These are phyloP conservation scores for Gracilinanus agilis DNA, from an alignment of 2,113 vertebrate genomes.

Conservation along the genomic window DNA sequence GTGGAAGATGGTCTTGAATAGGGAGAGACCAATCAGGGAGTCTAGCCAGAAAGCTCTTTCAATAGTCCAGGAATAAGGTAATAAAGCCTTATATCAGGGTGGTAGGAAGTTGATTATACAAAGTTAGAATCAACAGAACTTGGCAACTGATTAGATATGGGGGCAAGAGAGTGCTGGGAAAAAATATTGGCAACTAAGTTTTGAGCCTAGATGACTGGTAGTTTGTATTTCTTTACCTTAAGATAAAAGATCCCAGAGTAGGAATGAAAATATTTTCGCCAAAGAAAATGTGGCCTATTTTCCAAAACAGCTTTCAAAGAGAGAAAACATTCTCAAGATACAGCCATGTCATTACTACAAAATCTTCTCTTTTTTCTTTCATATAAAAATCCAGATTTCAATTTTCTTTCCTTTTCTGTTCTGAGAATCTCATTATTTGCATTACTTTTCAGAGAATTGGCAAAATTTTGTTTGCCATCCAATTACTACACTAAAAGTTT, in stretches of 20 bases:
- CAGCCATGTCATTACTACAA: background rate
- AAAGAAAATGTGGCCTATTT: background rate
- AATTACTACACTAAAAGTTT: background rate
- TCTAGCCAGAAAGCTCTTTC: background rate
- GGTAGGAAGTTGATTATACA: background rate
- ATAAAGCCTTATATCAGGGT: background rate
- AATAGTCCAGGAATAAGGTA: background rate
- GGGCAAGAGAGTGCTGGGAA: background rate
- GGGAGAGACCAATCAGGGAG: background rate
- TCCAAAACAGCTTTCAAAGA: background rate
- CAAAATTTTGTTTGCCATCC: background rate
- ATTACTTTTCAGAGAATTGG: constrained; percentile 17
- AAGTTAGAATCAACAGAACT: background rate
- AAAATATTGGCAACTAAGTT: background rate
- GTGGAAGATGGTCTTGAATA: background rate
- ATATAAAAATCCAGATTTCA: background rate
- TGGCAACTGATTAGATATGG: background rate
- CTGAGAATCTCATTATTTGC: background rate
- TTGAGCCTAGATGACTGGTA: background rate
- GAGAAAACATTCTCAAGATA: background rate
- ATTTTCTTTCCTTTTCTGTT: background rate
- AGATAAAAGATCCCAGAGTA: background rate
- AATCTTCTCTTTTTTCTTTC: background rate
- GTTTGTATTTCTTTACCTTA: background rate
- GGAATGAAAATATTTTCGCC: background rate